Evolutionary conservation across 2,113 vertebrate genomes (phyloP).

Genomic region (Acrocephalus arundinaceus): DNA sequence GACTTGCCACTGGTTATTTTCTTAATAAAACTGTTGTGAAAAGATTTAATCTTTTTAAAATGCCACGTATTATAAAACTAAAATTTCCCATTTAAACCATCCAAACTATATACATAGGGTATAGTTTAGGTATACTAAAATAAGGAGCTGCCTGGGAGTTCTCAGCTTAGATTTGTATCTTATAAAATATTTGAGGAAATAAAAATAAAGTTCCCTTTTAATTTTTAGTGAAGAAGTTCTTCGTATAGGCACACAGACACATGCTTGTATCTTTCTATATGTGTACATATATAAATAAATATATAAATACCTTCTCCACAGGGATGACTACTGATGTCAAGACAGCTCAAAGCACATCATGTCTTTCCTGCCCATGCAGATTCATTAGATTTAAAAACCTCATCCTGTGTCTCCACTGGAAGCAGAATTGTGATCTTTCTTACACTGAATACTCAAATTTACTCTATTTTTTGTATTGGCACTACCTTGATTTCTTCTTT

Average conservation of each 20-base stretch:
- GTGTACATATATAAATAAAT: rapidly evolving
- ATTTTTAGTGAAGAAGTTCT: neutral
- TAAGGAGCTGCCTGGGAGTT: neutral
- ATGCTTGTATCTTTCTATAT: rapidly evolving
- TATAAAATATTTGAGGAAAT: neutral
- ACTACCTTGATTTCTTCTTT: neutral
- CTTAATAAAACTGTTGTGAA: neutral
- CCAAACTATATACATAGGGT: neutral
- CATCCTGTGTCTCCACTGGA: neutral
- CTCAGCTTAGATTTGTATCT: neutral
- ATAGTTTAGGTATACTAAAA: neutral
- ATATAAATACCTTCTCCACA: neutral
- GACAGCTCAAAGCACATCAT: neutral
- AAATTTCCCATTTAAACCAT: neutral
- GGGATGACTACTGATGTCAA: neutral
- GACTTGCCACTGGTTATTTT: conserved; percentile 27
- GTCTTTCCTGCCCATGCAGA: neutral
- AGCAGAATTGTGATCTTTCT: neutral
- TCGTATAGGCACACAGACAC: neutral
- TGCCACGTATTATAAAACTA: neutral
- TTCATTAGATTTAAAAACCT: neutral
- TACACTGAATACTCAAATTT: neutral
- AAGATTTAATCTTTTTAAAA: conserved; percentile 21
- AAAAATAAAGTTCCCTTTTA: neutral
- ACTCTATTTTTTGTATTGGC: rapidly evolving